phyloP scores from a whole-genome alignment of 92 coral and sea anemone species.

The Siderastrea siderea region DNA sequence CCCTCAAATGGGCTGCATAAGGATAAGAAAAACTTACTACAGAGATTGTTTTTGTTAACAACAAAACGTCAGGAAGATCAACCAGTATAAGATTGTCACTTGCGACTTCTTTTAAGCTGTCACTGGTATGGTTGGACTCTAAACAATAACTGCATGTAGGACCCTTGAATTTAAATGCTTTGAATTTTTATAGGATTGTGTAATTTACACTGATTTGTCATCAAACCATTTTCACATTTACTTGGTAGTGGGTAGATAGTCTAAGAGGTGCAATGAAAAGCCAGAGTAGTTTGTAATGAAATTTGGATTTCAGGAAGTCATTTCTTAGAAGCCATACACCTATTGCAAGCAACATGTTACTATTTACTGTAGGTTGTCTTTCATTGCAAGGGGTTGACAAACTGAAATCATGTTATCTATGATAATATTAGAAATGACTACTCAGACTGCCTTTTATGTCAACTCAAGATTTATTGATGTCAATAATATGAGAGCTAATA shows the following conservation, averaged over 20 bases:
- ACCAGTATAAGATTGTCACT: not conserved
- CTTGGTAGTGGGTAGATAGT: not conserved
- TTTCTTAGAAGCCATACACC: not conserved
- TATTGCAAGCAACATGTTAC: not conserved
- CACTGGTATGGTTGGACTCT: not conserved
- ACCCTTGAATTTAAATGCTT: constrained; percentile 1
- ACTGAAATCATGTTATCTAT: not conserved
- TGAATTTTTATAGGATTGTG: not conserved
- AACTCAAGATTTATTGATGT: constrained; percentile 21
- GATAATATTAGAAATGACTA: not conserved
- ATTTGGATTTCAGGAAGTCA: not conserved
- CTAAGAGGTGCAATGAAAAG: constrained; percentile 9
- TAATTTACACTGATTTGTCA: constrained; percentile 1
- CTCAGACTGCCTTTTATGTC: constrained; percentile 4
- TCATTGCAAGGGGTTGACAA: not conserved
- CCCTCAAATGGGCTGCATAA: not conserved
- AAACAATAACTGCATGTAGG: constrained; percentile 4
- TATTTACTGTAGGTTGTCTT: not conserved
- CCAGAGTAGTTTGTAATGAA: constrained; percentile 10
- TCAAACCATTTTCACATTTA: not conserved
- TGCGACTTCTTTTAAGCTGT: constrained; percentile 7
- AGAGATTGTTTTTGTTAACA: not conserved
- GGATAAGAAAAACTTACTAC: constrained; percentile 1
- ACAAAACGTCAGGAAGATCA: not conserved
- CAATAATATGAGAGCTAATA: not conserved